These are phyloP conservation scores for Nymphicus hollandicus DNA, from an alignment of 2,113 vertebrate genomes.

Conservation along the genomic window DNA sequence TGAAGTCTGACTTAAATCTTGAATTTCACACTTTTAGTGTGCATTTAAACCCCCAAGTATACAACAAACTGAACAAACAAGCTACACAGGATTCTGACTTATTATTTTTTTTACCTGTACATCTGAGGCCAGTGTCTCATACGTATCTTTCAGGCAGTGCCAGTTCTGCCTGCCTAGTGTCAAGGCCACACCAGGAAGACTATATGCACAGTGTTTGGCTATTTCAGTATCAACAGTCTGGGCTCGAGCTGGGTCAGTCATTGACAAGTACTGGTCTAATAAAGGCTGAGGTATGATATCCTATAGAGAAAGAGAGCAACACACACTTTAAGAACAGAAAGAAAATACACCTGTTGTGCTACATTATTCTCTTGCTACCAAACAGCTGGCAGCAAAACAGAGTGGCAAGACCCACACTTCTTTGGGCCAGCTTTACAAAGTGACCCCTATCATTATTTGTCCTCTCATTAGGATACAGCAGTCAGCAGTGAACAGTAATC, in stretches of 20 bases:
- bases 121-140: conserved; percentile 70
- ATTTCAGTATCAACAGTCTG: conserved; percentile 76
- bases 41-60: neutral
- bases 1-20: neutral
- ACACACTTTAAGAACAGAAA: neutral
- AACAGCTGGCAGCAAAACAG: neutral
- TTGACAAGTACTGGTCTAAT: conserved; percentile 75
- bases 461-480: neutral
- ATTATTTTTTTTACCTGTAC: conserved; percentile 65
- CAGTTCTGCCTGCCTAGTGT: conserved; percentile 76
- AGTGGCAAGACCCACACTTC: neutral
- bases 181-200: conserved; percentile 76
- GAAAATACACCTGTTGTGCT: neutral
- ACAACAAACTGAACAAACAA: neutral
- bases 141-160: conserved; percentile 77
- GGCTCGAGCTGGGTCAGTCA: conserved; percentile 75
- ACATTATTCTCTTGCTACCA: neutral
- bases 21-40: neutral
- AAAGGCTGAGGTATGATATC: conserved; percentile 77
- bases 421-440: neutral
- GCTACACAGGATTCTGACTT: neutral
- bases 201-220: conserved; percentile 75
- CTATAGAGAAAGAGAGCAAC: conserved; percentile 13
- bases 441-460: neutral
- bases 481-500: neutral